Evolutionary conservation across 2,888 invertebrate genomes (phyloP).

Genomic region (Ellobium chinense): DNA sequence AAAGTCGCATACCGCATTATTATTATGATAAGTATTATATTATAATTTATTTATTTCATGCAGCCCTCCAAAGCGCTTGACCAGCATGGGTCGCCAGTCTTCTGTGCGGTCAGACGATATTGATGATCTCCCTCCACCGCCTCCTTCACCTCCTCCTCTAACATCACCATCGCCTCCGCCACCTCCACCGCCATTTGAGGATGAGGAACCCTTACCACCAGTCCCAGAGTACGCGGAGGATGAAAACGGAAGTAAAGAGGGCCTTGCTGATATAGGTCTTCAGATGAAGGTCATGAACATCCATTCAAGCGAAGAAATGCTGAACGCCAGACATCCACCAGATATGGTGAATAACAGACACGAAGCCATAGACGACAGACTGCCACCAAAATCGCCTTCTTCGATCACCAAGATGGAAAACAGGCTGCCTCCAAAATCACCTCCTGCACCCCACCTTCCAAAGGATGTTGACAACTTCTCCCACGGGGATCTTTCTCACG

Average conservation of each 20-base stretch:
- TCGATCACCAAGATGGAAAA: background rate
- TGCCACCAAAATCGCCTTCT: too few species aligned
- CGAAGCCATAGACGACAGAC: background rate
- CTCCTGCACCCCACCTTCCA: background rate
- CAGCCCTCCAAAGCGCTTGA: constrained; percentile 15
- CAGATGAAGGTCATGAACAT: background rate
- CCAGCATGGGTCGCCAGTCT: constrained; percentile 2
- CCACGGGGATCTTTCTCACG: background rate
- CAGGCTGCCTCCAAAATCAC: background rate
- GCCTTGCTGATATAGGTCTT: background rate
- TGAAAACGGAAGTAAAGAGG: constrained; percentile 52
- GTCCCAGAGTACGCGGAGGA: constrained; percentile 46
- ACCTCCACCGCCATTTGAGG: constrained; percentile 64
- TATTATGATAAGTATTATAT: background rate
- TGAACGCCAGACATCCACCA: background rate
- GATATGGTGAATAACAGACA: background rate
- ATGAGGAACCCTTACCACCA: constrained; percentile 56
- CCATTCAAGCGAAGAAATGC: constrained; percentile 16
- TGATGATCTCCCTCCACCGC: constrained; percentile 54
- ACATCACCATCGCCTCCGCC: constrained; percentile 63
- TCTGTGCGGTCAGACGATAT: constrained; percentile 31
- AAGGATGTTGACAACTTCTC: background rate
- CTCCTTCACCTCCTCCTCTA: constrained; percentile 48
- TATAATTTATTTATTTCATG: background rate
- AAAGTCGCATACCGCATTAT: too few species aligned